phyloP scores from a whole-genome alignment of 2,797 vertebrate genomes.

The Lates japonicus region DNA sequence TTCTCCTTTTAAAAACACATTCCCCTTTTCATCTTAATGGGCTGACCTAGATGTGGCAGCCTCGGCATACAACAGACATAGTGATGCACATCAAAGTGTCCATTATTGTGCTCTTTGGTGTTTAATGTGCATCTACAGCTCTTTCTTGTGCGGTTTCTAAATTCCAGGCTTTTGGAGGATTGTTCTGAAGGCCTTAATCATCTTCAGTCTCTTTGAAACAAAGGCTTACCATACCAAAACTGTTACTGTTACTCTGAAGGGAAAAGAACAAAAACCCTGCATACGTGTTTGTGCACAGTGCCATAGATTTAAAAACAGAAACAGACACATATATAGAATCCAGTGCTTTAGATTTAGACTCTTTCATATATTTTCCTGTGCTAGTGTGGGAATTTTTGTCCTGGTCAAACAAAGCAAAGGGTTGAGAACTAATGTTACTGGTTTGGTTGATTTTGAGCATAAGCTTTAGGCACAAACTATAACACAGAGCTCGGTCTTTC shows the following conservation, averaged over 20 bases:
- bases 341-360: not conserved
- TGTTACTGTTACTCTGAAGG: constrained; percentile 5
- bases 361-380: not conserved
- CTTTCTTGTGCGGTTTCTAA: constrained; percentile 53
- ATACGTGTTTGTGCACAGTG: not conserved
- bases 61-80: constrained; percentile 27
- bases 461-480: too few relatives aligned
- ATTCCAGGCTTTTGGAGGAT: constrained; percentile 48
- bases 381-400: not conserved
- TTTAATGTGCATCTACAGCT: constrained; percentile 40
- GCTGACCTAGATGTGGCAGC: constrained; percentile 41
- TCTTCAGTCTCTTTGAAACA: constrained; percentile 43
- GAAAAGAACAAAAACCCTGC: constrained; percentile 15
- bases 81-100: constrained; percentile 54
- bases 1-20: constrained; percentile 14
- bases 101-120: constrained; percentile 22
- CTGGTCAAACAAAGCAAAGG: too few relatives aligned
- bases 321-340: not conserved
- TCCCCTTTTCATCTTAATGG: not conserved
- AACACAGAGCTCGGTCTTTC: too few relatives aligned
- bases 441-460: too few relatives aligned
- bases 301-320: not conserved
- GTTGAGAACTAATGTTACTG: too few relatives aligned
- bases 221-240: constrained; percentile 2
- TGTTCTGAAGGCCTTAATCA: constrained; percentile 53